phyloP scores from a whole-genome alignment of 2,888 invertebrate species.

The Tenthredo mesomela region DNA sequence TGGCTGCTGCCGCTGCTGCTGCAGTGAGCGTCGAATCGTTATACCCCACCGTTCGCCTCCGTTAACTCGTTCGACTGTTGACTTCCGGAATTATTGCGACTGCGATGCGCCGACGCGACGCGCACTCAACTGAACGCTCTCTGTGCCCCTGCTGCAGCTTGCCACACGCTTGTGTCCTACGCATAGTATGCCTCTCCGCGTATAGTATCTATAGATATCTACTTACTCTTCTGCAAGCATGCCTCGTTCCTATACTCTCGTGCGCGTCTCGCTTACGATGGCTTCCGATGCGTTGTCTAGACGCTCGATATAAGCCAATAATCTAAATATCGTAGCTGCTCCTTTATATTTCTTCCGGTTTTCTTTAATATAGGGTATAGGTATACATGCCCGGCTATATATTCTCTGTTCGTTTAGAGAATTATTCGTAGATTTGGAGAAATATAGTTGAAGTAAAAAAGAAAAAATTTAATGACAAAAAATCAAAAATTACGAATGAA shows the following conservation, averaged over 20 bases:
- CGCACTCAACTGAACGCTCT: background rate
- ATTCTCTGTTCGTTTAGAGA: background rate
- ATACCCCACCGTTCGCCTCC: background rate
- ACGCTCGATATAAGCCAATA: slow-evolving; percentile 48
- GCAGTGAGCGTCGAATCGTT: slow-evolving; percentile 19
- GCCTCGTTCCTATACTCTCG: background rate
- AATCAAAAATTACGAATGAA: too few species aligned
- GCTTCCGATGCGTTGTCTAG: slow-evolving; percentile 41
- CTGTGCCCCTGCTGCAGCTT: background rate
- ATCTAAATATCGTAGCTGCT: background rate
- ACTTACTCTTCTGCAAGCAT: background rate
- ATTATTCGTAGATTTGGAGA: too few species aligned
- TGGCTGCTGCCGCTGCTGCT: background rate
- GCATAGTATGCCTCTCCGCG: background rate
- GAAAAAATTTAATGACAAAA: too few species aligned
- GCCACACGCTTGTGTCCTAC: background rate
- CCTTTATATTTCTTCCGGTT: background rate
- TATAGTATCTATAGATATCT: background rate
- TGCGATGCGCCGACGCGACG: background rate
- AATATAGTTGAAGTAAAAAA: too few species aligned
- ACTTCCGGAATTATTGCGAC: slow-evolving; percentile 23
- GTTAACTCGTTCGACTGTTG: slow-evolving; percentile 45
- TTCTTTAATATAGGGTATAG: background rate
- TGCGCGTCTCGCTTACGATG: slow-evolving; percentile 3
- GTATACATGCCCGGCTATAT: background rate